Evolutionary conservation across 2,797 vertebrate genomes (phyloP).

Genomic region (Typhlichthys subterraneus): DNA sequence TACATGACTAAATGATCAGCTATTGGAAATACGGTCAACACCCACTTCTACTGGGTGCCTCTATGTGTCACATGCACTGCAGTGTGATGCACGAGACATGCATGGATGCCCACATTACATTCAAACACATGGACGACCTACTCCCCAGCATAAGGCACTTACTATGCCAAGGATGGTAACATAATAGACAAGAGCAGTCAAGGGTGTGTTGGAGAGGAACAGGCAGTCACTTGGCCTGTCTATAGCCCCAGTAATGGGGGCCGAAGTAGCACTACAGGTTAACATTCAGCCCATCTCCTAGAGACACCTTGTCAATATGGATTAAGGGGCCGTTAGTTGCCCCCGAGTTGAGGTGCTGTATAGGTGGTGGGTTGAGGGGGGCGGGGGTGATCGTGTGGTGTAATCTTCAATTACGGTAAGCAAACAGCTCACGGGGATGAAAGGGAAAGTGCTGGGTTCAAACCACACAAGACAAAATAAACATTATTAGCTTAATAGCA

Average conservation of each 20-base stretch:
- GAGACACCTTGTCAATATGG: slow-evolving; percentile 80
- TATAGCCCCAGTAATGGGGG: slow-evolving; percentile 39
- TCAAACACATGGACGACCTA: slow-evolving; percentile 60
- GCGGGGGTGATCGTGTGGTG: too few relatives aligned
- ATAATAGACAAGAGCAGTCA: slow-evolving; percentile 13
- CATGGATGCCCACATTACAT: slow-evolving; percentile 36
- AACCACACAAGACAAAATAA: slow-evolving; percentile 66
- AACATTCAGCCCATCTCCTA: slow-evolving; percentile 55
- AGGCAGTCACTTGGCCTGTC: slow-evolving; percentile 6
- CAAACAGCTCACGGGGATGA: slow-evolving; percentile 82
- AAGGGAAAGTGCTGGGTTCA: slow-evolving; percentile 45
- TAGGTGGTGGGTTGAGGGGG: slow-evolving; percentile 10
- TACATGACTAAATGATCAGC: not conserved
- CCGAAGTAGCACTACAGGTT: slow-evolving; percentile 55
- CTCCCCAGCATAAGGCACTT: slow-evolving; percentile 14
- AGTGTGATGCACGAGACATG: slow-evolving; percentile 20
- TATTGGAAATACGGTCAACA: slow-evolving; percentile 15
- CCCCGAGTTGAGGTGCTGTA: slow-evolving; percentile 44
- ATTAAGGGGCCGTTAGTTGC: slow-evolving; percentile 80
- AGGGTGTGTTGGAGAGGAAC: slow-evolving; percentile 22
- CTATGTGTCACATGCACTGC: slow-evolving; percentile 42
- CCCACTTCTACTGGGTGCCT: not conserved
- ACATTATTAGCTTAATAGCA: slow-evolving; percentile 76
- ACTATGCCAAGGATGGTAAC: slow-evolving; percentile 15
- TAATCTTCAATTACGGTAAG: slow-evolving; percentile 84